These are phyloP conservation scores for Dissostichus mawsoni DNA, from an alignment of 2,113 vertebrate genomes.

Conservation along the genomic window DNA sequence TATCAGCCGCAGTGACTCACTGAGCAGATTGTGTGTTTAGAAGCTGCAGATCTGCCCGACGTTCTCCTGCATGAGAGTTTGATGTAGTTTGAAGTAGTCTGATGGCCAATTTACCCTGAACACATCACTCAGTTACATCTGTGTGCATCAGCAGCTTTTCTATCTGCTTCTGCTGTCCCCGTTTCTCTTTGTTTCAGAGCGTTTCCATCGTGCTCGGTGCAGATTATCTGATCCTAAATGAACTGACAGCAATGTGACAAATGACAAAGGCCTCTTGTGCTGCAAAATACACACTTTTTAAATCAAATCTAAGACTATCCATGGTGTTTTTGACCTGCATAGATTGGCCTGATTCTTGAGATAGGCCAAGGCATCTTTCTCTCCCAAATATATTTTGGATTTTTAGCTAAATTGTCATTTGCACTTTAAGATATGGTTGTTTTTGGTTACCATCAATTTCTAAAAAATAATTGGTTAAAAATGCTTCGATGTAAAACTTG, in stretches of 20 bases:
- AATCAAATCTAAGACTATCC: no score
- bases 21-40: constrained; percentile 29
- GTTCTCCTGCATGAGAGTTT: background rate
- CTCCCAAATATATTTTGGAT: no score
- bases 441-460: no score
- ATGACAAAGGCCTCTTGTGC: background rate
- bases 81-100: constrained; percentile 3
- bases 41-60: constrained; percentile 23
- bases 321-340: no score
- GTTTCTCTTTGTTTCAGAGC: constrained; percentile 2
- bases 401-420: no score
- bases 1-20: constrained; percentile 39
- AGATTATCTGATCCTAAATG: background rate
- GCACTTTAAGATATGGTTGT: no score
- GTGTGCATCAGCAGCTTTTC: constrained; percentile 14
- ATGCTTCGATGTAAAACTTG: no score
- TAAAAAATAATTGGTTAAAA: no score
- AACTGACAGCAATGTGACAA: background rate
- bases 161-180: background rate
- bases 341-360: no score
- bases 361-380: no score
- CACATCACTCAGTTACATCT: constrained; percentile 26
- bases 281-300: no score
- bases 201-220: background rate
- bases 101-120: constrained; percentile 27